Evolutionary conservation across 2,113 vertebrate genomes (phyloP).

Genomic region (Cricetomys ansorgei): DNA sequence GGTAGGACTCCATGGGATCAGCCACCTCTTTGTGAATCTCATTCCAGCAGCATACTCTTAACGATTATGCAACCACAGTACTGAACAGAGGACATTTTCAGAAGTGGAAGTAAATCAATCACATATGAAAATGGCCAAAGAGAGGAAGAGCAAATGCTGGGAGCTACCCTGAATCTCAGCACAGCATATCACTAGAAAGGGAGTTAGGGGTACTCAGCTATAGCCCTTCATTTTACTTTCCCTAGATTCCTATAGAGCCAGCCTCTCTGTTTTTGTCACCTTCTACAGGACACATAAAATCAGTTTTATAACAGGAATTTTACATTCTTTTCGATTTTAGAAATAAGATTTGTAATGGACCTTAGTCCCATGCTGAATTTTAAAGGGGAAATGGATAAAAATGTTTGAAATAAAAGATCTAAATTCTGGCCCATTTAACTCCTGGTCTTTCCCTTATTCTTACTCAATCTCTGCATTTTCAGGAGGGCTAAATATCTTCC

Average conservation of each 20-base stretch:
- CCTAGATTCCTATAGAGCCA: not conserved
- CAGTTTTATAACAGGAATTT: not conserved
- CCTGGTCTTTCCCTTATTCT: not conserved
- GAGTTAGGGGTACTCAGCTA: not conserved
- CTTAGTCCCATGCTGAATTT: not conserved
- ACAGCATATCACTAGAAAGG: not conserved
- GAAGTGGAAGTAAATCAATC: slow-evolving; percentile 1
- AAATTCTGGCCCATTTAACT: not conserved
- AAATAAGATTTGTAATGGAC: not conserved
- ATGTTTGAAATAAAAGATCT: not conserved
- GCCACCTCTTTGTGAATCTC: not conserved
- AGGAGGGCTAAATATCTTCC: not conserved
- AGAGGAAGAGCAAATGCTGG: not conserved
- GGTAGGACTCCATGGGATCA: not conserved
- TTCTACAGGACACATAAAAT: not conserved
- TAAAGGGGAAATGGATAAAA: not conserved
- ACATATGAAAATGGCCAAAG: not conserved
- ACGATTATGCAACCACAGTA: not conserved
- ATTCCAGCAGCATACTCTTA: not conserved
- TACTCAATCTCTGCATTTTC: not conserved
- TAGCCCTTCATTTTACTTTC: not conserved
- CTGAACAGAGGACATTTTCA: not conserved
- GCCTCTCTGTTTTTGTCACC: not conserved
- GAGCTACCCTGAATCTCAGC: not conserved
- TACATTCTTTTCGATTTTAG: not conserved